Evolutionary conservation across 2,113 vertebrate species (phyloP).

Genomic region (Rhinopithecus roxellana): DNA sequence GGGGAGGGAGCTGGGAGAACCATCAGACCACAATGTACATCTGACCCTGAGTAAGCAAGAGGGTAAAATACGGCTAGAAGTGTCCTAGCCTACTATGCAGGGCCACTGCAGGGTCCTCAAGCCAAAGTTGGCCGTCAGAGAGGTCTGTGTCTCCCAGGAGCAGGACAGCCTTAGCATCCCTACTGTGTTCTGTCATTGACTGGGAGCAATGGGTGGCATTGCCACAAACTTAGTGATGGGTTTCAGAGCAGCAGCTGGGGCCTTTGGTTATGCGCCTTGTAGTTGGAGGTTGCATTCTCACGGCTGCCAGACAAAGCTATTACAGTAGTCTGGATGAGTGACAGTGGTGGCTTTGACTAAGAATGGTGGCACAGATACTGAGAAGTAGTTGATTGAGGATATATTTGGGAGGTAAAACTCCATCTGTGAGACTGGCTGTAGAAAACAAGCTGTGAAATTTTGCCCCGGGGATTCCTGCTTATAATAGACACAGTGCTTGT

Average conservation of each 20-base stretch:
- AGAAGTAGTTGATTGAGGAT: background rate
- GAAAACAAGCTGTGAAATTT: background rate
- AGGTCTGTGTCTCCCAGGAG: background rate
- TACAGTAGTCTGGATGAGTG: background rate
- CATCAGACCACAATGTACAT: rapidly evolving
- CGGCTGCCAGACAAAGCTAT: background rate
- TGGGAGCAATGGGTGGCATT: background rate
- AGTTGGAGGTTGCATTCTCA: background rate
- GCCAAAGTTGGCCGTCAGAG: background rate
- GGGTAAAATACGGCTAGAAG: background rate
- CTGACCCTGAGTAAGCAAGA: background rate
- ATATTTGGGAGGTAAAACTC: background rate
- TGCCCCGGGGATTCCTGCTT: background rate
- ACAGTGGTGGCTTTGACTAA: background rate
- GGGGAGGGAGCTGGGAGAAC: background rate
- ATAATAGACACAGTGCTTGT: rapidly evolving
- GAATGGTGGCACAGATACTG: background rate
- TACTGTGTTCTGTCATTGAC: background rate
- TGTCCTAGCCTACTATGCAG: rapidly evolving
- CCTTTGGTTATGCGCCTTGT: background rate
- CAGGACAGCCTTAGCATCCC: background rate
- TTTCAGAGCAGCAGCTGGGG: background rate
- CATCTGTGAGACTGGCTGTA: background rate
- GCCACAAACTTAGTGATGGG: background rate
- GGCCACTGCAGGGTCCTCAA: background rate